These are phyloP conservation scores for Cyclargus thomasi DNA, from an alignment of 1,140 invertebrate genomes.

Conservation along the genomic window DNA sequence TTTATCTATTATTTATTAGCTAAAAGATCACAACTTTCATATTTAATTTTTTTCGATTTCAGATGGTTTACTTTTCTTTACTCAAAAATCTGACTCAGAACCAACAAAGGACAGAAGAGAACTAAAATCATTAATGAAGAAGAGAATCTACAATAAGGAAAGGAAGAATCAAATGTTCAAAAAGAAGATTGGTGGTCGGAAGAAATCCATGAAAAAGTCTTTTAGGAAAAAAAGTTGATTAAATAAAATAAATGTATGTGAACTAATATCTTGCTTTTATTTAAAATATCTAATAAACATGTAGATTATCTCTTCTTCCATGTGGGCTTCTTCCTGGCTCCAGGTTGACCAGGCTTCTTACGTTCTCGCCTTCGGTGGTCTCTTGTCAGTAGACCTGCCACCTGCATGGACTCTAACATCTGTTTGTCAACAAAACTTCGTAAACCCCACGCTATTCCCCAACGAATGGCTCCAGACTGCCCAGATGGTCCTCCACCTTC, in stretches of 20 bases:
- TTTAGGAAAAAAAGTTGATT: slow-evolving; percentile 44
- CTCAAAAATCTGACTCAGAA: slow-evolving; percentile 47
- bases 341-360: slow-evolving; percentile 95
- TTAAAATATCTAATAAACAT: slow-evolving; percentile 13
- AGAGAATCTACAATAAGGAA: slow-evolving; percentile 77
- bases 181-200: slow-evolving; percentile 68
- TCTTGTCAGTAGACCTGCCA: slow-evolving; percentile 92
- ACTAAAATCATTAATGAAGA: slow-evolving; percentile 77
- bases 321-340: slow-evolving; percentile 93
- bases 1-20: too few species aligned
- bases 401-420: slow-evolving; percentile 89
- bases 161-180: slow-evolving; percentile 74
- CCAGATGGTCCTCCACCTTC: slow-evolving; percentile 82
- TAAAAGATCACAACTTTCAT: too few species aligned
- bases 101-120: slow-evolving; percentile 72
- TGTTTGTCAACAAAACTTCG: slow-evolving; percentile 87
- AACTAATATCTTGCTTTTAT: not conserved
- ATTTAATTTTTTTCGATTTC: slow-evolving; percentile 44
- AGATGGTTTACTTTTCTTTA: slow-evolving; percentile 78
- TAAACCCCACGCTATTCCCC: slow-evolving; percentile 87
- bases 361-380: slow-evolving; percentile 89
- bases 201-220: slow-evolving; percentile 55
- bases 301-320: slow-evolving; percentile 90
- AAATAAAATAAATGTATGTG: slow-evolving; percentile 5
- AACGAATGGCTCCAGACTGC: slow-evolving; percentile 90